Conservation (phyloP, 2,797 vertebrate genomes). For the Phalanger gymnotis region DNA sequence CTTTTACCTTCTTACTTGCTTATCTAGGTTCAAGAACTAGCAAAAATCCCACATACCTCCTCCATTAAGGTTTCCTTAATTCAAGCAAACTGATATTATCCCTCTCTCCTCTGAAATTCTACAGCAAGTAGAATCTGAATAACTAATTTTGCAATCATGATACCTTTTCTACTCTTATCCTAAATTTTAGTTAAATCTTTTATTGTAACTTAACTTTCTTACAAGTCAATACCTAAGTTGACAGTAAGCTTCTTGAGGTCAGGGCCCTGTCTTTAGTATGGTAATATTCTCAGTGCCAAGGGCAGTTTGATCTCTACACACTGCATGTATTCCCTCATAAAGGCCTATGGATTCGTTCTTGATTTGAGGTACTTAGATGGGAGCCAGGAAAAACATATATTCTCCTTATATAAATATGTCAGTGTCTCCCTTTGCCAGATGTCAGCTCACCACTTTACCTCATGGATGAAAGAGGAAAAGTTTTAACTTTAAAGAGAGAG, state of each 20-base stretch:
- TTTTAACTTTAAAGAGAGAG: slow-evolving; percentile 48
- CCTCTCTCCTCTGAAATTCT: not conserved
- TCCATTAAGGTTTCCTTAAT: not conserved
- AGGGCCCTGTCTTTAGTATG: not conserved
- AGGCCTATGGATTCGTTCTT: not conserved
- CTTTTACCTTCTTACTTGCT: not conserved
- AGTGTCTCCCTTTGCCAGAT: slow-evolving; percentile 2
- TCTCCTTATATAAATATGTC: slow-evolving; percentile 21
- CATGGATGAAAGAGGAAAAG: not conserved
- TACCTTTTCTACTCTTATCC: not conserved
- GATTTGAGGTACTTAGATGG: not conserved
- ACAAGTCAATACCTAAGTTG: not conserved
- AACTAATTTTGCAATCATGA: not conserved
- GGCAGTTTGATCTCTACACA: not conserved
- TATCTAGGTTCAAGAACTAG: not conserved
- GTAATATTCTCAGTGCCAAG: not conserved
- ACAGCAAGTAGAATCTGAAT: not conserved
- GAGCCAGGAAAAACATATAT: slow-evolving; percentile 12
- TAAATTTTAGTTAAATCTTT: not conserved
- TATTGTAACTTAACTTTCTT: not conserved
- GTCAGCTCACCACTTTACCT: slow-evolving; percentile 14
- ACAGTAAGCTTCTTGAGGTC: not conserved
- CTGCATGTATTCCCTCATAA: not conserved
- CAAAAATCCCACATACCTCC: not conserved
- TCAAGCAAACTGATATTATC: not conserved